Evolutionary conservation across 2,797 vertebrate species (phyloP), one percentile per base, ranked within the genome.

Genomic region (Petrocephalus schoutedeni): DNA sequence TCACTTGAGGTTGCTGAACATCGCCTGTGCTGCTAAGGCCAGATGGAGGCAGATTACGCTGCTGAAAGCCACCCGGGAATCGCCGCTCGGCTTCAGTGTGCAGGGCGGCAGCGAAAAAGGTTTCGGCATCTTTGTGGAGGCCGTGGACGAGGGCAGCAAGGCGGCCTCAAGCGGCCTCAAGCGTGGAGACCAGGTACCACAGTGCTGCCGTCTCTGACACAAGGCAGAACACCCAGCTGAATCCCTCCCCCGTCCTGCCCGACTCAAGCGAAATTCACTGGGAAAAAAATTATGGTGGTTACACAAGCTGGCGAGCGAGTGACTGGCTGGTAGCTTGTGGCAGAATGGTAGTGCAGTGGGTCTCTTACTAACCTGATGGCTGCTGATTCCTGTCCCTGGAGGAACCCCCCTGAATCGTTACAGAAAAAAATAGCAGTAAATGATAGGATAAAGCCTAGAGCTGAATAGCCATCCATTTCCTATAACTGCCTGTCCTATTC

Each of bases 11-110:
- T 92, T 99, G 93, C 92, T 99, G 91, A 99, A 99, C 92, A 99
- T 99, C 71, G 98, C 98, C 0, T 99, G 98, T 87, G 97, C 98
- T 16, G 98, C 98, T 89, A 99, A 99, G 90, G 98, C 98, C 0
- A 99, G 98, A 91, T 98, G 97, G 96, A 96, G 98, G 90, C 98
- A 99, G 91, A 95, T 99, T 89, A 98, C 97, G 0, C 93, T 99
- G 89, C 97, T 98, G 7, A 99, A 99, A 91, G 94, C 95, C 0
- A 97, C 97, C 59, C 94, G 97, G 88, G 98, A 99, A 89, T 97
- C 98, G 0, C 95, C 97, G 0, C 96, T 99, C 32, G 92, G 95
- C 92, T 98, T 99, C 93, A 96, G 93, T 89, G 94, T 99, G 54
- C 96, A 94, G 89, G 98, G 98, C 10, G 98, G 98, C 91, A 97